Conservation (phyloP, 2,888 invertebrate genomes). For the Nephrotoma guestfalica region DNA sequence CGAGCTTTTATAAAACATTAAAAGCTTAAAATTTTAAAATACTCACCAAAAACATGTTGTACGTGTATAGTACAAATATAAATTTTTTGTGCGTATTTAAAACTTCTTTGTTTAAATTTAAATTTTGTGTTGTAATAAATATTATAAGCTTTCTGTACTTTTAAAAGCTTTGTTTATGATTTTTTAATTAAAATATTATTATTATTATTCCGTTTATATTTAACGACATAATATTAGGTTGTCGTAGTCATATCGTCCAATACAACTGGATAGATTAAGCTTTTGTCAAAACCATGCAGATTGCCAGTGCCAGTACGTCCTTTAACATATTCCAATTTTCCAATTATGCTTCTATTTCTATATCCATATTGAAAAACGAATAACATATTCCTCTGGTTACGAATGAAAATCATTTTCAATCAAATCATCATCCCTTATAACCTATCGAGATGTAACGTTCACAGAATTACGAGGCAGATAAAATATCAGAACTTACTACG, state of each 20-base stretch:
- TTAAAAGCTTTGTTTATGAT: not conserved
- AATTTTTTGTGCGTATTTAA: not conserved
- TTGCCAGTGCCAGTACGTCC: not conserved
- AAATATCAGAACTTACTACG: too few species aligned
- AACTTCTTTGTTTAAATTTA: not conserved
- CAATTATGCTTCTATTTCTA: not conserved
- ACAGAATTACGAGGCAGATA: too few species aligned
- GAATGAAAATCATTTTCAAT: not conserved
- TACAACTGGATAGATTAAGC: too few species aligned
- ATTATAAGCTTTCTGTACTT: not conserved
- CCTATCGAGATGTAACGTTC: too few species aligned
- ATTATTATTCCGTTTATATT: not conserved
- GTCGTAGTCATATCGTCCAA: too few species aligned
- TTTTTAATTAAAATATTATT: not conserved
- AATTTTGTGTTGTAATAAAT: not conserved
- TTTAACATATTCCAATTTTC: not conserved
- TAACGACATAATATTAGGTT: too few species aligned
- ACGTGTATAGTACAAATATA: not conserved
- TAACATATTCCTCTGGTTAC: not conserved
- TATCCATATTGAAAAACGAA: not conserved
- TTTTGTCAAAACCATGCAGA: too few species aligned
- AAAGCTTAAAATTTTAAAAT: not conserved
- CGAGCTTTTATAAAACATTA: not conserved
- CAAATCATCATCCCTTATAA: too few species aligned
- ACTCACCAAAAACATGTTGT: not conserved